Percentiles rank a stretch among this genome's conserved stretches.
These are phyloP conservation scores for Ptychochromis oligacanthus DNA, from an alignment of 2,113 vertebrate species.

Conservation along the genomic window DNA sequence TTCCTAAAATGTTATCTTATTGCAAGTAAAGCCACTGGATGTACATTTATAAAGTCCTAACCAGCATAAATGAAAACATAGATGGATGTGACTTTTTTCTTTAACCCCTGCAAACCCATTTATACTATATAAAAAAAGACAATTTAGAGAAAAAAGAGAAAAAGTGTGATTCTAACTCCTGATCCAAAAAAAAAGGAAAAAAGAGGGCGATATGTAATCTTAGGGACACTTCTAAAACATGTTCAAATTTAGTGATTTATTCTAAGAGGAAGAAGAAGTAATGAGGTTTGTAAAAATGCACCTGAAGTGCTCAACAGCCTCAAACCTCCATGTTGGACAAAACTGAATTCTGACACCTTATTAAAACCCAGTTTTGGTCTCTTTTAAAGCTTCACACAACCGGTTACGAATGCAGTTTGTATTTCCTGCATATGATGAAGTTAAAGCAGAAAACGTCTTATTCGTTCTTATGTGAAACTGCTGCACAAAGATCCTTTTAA, in stretches of 20 bases:
- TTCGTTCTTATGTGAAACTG: background rate
- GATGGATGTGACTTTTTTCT: background rate
- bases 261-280: background rate
- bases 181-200: background rate
- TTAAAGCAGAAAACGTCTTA: too few relatives aligned
- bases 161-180: background rate
- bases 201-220: background rate
- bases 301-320: background rate
- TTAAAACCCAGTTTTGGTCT: background rate
- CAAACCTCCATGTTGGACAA: background rate
- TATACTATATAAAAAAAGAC: background rate
- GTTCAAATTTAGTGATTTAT: too few relatives aligned
- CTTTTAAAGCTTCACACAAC: background rate
- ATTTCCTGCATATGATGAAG: background rate
- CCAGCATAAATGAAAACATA: background rate
- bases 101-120: background rate
- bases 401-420: background rate
- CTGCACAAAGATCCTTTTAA: background rate
- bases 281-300: background rate
- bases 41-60: background rate
- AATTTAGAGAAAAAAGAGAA: background rate
- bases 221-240: background rate
- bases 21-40: background rate
- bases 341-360: background rate
- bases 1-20: background rate